Percentiles rank a stretch among this genome's conserved stretches.
Conservation (phyloP, 2,113 vertebrate species). For the Fulica atra region DNA sequence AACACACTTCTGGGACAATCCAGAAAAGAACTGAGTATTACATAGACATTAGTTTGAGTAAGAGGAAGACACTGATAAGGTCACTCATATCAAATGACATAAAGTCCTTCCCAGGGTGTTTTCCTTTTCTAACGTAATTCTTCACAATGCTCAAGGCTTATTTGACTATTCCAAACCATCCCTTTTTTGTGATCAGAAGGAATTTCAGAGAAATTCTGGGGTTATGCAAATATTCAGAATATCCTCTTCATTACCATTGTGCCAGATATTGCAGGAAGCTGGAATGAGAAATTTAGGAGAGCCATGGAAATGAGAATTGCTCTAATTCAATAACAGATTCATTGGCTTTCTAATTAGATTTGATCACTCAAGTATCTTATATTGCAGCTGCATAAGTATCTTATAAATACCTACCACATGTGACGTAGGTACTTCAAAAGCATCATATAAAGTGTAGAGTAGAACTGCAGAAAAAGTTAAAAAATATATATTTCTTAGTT, state of each 20-base stretch:
- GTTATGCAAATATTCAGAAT: background rate
- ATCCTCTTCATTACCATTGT: background rate
- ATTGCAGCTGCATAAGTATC: background rate
- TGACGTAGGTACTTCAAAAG: conserved; percentile 3
- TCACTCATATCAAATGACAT: background rate
- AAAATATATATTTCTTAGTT: background rate
- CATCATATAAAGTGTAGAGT: background rate
- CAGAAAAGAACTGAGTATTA: background rate
- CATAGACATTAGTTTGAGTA: background rate
- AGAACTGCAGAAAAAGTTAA: background rate
- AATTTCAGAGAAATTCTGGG: conserved; percentile 5
- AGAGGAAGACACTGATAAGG: background rate
- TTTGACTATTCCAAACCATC: background rate
- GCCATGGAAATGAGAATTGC: conserved; percentile 29
- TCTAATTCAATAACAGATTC: conserved; percentile 25
- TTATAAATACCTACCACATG: conserved; percentile 15
- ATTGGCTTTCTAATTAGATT: conserved; percentile 22
- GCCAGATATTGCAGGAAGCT: conserved; percentile 13
- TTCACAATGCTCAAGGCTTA: conserved; percentile 1
- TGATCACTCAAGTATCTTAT: background rate
- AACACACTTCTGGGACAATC: background rate
- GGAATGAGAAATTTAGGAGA: conserved; percentile 26
- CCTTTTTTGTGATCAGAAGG: background rate
- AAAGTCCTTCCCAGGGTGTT: background rate
- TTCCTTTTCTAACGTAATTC: background rate